phyloP scores from a whole-genome alignment of 2,797 vertebrate species.

The Acanthurus leucopareius region DNA sequence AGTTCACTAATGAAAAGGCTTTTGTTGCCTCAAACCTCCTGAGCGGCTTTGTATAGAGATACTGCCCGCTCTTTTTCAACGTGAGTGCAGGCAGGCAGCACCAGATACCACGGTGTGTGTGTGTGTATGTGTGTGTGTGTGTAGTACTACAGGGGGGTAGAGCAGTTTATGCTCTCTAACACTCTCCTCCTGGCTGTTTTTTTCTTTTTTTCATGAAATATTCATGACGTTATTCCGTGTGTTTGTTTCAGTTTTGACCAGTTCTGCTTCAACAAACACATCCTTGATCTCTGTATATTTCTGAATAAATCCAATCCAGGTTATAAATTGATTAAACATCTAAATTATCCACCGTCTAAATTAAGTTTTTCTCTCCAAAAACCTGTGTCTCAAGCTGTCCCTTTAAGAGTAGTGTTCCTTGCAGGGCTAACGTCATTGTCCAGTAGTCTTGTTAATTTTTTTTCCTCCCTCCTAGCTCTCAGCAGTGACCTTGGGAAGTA shows the following conservation, averaged over 20 bases:
- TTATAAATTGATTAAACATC: constrained; percentile 19
- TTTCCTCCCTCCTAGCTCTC: constrained; percentile 56
- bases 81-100: constrained; percentile 21
- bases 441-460: constrained; percentile 75
- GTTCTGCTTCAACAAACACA: constrained; percentile 27
- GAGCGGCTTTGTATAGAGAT: constrained; percentile 60
- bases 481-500: constrained; percentile 79
- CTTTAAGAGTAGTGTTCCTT: constrained; percentile 75
- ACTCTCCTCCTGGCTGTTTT: constrained; percentile 39
- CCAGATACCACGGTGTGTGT: constrained; percentile 17
- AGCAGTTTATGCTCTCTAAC: constrained; percentile 37
- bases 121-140: constrained; percentile 13
- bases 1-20: constrained; percentile 69
- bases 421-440: constrained; percentile 77
- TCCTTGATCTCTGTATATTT: constrained; percentile 8
- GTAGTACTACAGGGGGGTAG: constrained; percentile 19
- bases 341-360: constrained; percentile 11
- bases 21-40: constrained; percentile 68
- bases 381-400: constrained; percentile 43
- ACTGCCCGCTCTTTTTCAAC: constrained; percentile 54
- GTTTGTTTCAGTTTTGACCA: constrained; percentile 22
- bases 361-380: constrained; percentile 24
- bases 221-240: constrained; percentile 32
- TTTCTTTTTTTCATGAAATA: constrained; percentile 50
- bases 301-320: neutral